These are phyloP conservation scores for Aramus guarauna DNA, from an alignment of 2,113 vertebrate genomes.

Conservation along the genomic window DNA sequence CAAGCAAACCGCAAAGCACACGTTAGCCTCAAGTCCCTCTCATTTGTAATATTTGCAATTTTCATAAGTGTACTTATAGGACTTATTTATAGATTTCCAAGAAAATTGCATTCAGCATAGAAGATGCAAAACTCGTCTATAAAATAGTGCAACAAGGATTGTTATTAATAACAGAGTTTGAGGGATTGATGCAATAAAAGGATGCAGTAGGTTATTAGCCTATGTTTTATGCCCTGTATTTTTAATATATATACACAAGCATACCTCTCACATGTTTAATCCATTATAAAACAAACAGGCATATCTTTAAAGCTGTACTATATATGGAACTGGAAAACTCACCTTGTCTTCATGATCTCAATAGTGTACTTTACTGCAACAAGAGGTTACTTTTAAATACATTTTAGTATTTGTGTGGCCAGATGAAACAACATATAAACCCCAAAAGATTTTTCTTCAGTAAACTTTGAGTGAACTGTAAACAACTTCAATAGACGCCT, in stretches of 20 bases:
- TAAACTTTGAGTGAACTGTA: neutral
- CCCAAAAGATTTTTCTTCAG: neutral
- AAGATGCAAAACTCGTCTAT: fast-evolving
- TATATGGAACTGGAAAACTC: neutral
- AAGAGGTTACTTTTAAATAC: neutral
- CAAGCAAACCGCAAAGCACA: neutral
- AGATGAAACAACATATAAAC: neutral
- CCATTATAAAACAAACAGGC: neutral
- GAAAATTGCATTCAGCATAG: neutral
- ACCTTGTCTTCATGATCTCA: neutral
- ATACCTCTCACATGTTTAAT: neutral
- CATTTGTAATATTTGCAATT: too few species aligned
- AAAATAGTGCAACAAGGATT: neutral
- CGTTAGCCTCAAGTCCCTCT: neutral
- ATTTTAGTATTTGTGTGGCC: neutral
- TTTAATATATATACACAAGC: neutral
- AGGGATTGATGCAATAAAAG: neutral
- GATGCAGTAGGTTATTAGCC: neutral
- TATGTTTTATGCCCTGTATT: neutral
- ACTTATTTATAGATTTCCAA: neutral
- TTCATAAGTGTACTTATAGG: neutral
- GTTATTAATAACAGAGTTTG: neutral
- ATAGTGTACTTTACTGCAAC: neutral
- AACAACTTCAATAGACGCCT: neutral
- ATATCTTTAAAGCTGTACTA: neutral